These are phyloP conservation scores for Ephialtes manifestator DNA, from an alignment of 2,888 invertebrate genomes.

Conservation along the genomic window DNA sequence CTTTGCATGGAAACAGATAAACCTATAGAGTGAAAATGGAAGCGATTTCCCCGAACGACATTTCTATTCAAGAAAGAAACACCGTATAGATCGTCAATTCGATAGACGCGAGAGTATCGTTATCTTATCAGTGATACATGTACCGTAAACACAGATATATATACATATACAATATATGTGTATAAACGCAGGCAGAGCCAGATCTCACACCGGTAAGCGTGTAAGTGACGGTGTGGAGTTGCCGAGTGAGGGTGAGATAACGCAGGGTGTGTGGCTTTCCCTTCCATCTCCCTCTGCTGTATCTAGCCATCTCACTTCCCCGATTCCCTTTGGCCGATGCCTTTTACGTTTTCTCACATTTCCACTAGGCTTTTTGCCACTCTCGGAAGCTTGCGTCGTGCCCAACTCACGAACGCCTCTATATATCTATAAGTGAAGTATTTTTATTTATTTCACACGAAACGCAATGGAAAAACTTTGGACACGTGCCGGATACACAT, in stretches of 20 bases:
- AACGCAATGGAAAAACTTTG: background rate
- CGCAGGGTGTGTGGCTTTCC: background rate
- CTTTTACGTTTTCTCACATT: slow-evolving; percentile 19
- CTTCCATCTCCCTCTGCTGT: background rate
- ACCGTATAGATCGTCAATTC: slow-evolving; percentile 12
- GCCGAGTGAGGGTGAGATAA: slow-evolving; percentile 8
- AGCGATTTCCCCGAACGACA: slow-evolving; percentile 13
- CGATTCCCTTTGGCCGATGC: background rate
- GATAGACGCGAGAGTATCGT: slow-evolving; percentile 34
- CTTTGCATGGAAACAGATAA: background rate
- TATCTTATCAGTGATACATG: slow-evolving; percentile 56
- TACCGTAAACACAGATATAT: slow-evolving; percentile 18
- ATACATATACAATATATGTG: background rate
- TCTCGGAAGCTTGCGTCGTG: background rate
- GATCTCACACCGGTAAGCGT: background rate
- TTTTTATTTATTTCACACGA: slow-evolving; percentile 3
- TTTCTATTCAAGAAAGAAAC: slow-evolving; percentile 8
- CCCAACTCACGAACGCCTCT: background rate
- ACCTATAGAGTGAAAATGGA: slow-evolving; percentile 14
- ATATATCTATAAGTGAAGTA: background rate
- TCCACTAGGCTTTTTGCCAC: slow-evolving; percentile 1
- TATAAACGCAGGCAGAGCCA: background rate
- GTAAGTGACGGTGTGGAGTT: background rate
- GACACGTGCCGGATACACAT: background rate
- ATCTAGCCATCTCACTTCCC: background rate